phyloP scores from a whole-genome alignment of 2,113 vertebrate genomes.

The Poeciliopsis occidentalis region DNA sequence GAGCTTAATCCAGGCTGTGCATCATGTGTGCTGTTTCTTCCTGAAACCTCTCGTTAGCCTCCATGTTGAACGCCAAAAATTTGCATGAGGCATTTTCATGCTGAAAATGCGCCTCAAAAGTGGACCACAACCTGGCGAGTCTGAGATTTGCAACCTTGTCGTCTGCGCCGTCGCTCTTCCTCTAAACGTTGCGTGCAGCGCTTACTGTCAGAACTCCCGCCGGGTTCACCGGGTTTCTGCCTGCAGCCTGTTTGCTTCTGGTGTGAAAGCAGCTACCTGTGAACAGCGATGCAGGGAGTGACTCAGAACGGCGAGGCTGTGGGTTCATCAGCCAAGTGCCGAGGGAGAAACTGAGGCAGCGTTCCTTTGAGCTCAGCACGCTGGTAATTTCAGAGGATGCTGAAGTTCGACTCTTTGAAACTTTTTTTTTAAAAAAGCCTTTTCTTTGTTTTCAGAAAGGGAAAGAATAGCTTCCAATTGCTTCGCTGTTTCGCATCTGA shows the following conservation, averaged over 20 bases:
- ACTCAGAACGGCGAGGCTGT: constrained; percentile 1
- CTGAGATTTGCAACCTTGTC: not conserved
- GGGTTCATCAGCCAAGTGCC: not conserved
- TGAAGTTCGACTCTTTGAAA: not conserved
- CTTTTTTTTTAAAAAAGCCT: too few relatives aligned
- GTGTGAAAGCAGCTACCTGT: not conserved
- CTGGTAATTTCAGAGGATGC: not conserved
- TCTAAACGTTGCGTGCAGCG: not conserved
- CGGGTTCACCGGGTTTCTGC: not conserved
- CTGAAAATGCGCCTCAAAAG: not conserved
- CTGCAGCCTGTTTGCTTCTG: not conserved
- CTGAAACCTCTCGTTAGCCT: not conserved
- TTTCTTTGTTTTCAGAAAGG: not conserved
- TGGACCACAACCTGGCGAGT: not conserved
- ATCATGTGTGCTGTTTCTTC: not conserved
- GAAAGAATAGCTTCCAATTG: not conserved
- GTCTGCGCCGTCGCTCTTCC: not conserved
- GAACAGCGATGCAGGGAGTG: not conserved
- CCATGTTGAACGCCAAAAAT: too few relatives aligned
- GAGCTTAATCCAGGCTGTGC: not conserved
- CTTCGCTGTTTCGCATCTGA: not conserved
- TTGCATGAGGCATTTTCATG: too few relatives aligned
- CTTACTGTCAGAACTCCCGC: not conserved
- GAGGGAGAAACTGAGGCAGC: not conserved
- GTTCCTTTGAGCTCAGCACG: not conserved